phyloP scores from a whole-genome alignment of 2,797 vertebrate genomes.

The Microctenopoma lineatum region DNA sequence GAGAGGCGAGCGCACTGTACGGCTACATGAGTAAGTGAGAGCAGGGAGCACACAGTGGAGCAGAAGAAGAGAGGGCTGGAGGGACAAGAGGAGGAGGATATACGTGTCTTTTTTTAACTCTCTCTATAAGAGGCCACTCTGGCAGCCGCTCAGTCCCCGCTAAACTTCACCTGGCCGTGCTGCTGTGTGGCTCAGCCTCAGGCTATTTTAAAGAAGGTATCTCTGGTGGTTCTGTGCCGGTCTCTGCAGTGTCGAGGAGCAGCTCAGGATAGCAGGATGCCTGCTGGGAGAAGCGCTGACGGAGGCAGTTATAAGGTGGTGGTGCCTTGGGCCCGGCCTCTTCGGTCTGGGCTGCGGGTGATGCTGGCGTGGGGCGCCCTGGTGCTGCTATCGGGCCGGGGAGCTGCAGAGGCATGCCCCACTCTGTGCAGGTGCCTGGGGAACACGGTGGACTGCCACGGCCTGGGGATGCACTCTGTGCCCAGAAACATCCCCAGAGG shows the following conservation, averaged over 20 bases:
- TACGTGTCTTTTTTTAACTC: constrained; percentile 32
- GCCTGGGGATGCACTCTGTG: constrained; percentile 73
- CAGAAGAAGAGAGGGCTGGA: constrained; percentile 53
- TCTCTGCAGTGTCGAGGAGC: constrained; percentile 40
- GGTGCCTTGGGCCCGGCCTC: constrained; percentile 8
- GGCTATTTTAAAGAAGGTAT: constrained; percentile 25
- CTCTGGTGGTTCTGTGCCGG: constrained; percentile 7
- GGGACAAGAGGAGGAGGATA: constrained; percentile 41
- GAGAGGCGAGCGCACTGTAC: constrained; percentile 70
- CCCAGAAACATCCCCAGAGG: constrained; percentile 79
- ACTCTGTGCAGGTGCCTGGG: constrained; percentile 78
- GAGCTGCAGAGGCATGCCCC: constrained; percentile 70
- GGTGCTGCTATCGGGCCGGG: constrained; percentile 42
- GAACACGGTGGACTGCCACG: constrained; percentile 83
- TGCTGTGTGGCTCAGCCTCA: constrained; percentile 13
- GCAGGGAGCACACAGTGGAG: constrained; percentile 50
- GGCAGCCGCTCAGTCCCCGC: constrained; percentile 39
- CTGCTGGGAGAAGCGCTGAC: constrained; percentile 36
- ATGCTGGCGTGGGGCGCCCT: constrained; percentile 41
- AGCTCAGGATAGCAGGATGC: constrained; percentile 55
- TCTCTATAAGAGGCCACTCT: constrained; percentile 19
- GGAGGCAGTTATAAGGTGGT: constrained; percentile 21
- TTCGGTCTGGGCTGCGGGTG: constrained; percentile 4
- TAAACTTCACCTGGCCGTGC: constrained; percentile 52
- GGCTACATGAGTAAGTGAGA: constrained; percentile 54